These are phyloP conservation scores for Drosophila leontia DNA, from an alignment of 1,140 invertebrate species.

Conservation along the genomic window DNA sequence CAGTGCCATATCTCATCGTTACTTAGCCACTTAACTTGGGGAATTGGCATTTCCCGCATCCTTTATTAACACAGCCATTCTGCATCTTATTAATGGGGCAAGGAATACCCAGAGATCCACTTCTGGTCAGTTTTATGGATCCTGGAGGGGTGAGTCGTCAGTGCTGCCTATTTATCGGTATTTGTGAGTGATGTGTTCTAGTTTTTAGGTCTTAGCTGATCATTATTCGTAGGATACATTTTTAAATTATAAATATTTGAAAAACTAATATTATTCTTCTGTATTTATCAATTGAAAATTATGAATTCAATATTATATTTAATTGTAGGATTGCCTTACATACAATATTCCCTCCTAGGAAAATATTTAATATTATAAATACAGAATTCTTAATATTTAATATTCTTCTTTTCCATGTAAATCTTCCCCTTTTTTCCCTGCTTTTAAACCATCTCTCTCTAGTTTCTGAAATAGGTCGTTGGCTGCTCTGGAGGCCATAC, in stretches of 20 bases:
- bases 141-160: slow-evolving; percentile 9
- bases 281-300: too few relatives aligned
- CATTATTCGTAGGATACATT: background rate
- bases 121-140: slow-evolving; percentile 27
- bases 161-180: background rate
- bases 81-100: slow-evolving; percentile 56
- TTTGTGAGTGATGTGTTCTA: background rate
- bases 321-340: too few relatives aligned
- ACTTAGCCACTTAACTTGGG: slow-evolving; percentile 44
- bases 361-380: background rate
- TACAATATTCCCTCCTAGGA: background rate
- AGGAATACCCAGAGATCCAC: background rate
- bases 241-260: background rate
- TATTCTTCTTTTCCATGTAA: background rate
- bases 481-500: slow-evolving; percentile 25
- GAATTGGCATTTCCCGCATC: slow-evolving; percentile 65
- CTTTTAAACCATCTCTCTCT: background rate
- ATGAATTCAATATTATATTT: background rate
- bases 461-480: slow-evolving; percentile 10
- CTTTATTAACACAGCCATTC: slow-evolving; percentile 61
- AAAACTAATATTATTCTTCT: too few relatives aligned
- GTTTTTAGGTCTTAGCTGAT: background rate
- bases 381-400: background rate
- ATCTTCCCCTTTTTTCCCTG: too few relatives aligned
- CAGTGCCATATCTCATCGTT: slow-evolving; percentile 8